Evolutionary conservation across 2,113 vertebrate genomes (phyloP), one percentile per base, ranked within the genome.

Genomic region (Phyllostomus discolor): DNA sequence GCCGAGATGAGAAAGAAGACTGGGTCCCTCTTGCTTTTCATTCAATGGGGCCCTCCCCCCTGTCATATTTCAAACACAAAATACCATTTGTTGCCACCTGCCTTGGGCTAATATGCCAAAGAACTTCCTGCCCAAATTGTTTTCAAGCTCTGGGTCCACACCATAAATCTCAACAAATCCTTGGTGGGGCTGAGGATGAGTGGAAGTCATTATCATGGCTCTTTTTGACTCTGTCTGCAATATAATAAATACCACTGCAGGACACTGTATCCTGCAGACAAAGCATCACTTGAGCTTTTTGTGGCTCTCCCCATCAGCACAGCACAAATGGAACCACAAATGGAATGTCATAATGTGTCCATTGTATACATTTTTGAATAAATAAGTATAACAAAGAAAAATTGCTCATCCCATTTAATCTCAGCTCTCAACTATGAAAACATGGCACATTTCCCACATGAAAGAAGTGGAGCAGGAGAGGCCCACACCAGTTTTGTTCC

Each of bases 301-400:
- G 88, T 88, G 20, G 41, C 5, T 57, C n/a, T 93, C 50, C 19
- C 33, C 82, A 72, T 43, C 75, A 62, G 35, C 35, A 33, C 82
- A 35, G 75, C 92, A 79, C 88, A 94, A 62, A 93, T 52, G 54
- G 67, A 80, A 93, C 92, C 62, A 79, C 88, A 94, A 62, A 93
- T 48, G 54, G 54, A 80, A 93, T 91, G 50, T 78, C 81, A 26
- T 86, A 52, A 85, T 89, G 33, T 86, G 43, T 57, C 64, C 66
- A 89, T 89, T 94, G 43, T 89, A 64, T 72, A 33, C 22, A 76
- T 52, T 86, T 95, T 91, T 75, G 6, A 95, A 96, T 90, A 88
- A 95, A 26, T 69, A 88, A 85, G 22, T 81, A 11, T 79, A 82
- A 95, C 66, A 96, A 91, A 94, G 92, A 95, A 38, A 95, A 86